phyloP scores from a whole-genome alignment of 1,140 invertebrate genomes.

The Papilio xuthus region DNA sequence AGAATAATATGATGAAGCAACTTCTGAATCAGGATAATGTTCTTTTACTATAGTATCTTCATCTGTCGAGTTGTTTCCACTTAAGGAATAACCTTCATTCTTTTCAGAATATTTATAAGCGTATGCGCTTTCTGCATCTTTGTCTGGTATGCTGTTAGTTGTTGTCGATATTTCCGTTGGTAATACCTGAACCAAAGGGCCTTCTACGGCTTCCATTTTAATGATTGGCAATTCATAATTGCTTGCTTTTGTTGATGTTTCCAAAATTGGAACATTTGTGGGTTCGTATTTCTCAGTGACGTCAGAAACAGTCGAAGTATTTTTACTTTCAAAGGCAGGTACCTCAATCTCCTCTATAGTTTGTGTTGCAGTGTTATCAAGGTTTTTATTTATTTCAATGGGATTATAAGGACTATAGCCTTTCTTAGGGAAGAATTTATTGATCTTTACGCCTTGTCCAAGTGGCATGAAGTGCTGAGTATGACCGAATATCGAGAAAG shows the following conservation, averaged over 20 bases:
- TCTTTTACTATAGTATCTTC: conserved; percentile 43
- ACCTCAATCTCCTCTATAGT: conserved; percentile 51
- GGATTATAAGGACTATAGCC: conserved; percentile 52
- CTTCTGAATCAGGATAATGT: conserved; percentile 59
- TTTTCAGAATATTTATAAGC: conserved; percentile 44
- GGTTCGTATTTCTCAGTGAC: not conserved
- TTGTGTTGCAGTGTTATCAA: conserved; percentile 50
- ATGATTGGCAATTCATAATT: conserved; percentile 40
- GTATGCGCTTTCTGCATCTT: conserved; percentile 37
- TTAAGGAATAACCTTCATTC: not conserved
- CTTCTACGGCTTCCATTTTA: conserved; percentile 52
- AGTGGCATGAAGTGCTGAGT: conserved; percentile 65
- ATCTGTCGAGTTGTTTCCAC: conserved; percentile 22
- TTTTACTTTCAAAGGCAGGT: not conserved
- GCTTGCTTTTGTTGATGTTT: not conserved
- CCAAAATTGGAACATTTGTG: not conserved
- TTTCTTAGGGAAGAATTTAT: conserved; percentile 71
- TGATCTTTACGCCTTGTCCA: conserved; percentile 66
- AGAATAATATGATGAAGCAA: conserved; percentile 71
- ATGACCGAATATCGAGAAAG: conserved; percentile 63
- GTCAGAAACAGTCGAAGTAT: not conserved
- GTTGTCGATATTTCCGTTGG: conserved; percentile 45
- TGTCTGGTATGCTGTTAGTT: conserved; percentile 37
- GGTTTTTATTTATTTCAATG: conserved; percentile 35
- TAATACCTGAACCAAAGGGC: conserved; percentile 45